Evolutionary conservation across 2,888 invertebrate genomes (phyloP).

Genomic region (Dione vanillae): DNA sequence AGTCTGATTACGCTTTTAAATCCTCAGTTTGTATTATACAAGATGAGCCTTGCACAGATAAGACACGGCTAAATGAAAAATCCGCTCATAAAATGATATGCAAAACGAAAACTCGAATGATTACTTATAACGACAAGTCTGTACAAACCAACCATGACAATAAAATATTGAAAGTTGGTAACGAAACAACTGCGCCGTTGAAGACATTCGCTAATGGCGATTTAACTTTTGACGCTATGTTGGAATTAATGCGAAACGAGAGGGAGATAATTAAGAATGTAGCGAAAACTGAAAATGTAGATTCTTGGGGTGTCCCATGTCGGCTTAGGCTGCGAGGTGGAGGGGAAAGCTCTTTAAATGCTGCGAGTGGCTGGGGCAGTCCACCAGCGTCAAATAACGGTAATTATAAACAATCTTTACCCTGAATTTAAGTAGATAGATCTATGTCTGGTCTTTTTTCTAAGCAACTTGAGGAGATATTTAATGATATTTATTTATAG

Average conservation of each 20-base stretch:
- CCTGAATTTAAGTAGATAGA: neutral
- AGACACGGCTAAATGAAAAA: slow-evolving; percentile 76
- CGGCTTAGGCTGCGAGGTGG: slow-evolving; percentile 89
- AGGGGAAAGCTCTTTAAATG: slow-evolving; percentile 92
- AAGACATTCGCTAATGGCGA: slow-evolving; percentile 78
- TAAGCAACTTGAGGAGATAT: neutral
- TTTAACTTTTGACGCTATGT: slow-evolving; percentile 78
- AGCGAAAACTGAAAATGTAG: slow-evolving; percentile 55
- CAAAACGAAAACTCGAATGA: slow-evolving; percentile 76
- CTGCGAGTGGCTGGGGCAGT: slow-evolving; percentile 91
- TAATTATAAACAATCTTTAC: slow-evolving; percentile 51
- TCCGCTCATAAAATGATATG: slow-evolving; percentile 74
- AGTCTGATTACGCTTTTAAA: slow-evolving; percentile 86
- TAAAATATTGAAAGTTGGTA: slow-evolving; percentile 69
- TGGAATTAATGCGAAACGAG: slow-evolving; percentile 71
- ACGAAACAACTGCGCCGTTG: slow-evolving; percentile 58
- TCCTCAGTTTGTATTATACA: slow-evolving; percentile 84
- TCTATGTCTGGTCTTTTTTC: neutral
- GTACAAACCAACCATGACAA: slow-evolving; percentile 78
- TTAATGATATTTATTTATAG: neutral
- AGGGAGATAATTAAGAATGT: slow-evolving; percentile 62
- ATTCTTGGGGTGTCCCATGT: slow-evolving; percentile 86
- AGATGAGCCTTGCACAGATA: slow-evolving; percentile 76
- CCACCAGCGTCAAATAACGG: slow-evolving; percentile 88
- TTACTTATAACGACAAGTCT: slow-evolving; percentile 68